A percentile compares a stretch with the other conserved stretches of the same genome.
Evolutionary conservation across 1,140 invertebrate species (phyloP).

Genomic region (Drosophila dunni): DNA sequence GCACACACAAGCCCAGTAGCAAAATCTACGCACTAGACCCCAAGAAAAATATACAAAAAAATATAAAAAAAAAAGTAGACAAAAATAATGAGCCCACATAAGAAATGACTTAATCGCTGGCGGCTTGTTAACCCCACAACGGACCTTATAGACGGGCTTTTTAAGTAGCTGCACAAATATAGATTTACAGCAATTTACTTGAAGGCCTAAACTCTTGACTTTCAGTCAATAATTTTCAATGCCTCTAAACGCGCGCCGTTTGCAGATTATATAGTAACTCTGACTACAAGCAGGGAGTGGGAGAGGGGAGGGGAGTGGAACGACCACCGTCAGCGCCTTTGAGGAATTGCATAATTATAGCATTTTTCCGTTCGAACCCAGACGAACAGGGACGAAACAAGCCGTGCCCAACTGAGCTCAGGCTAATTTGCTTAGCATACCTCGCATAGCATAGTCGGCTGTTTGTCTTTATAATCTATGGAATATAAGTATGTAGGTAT

Average conservation of each 20-base stretch:
- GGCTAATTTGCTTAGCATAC: slow-evolving; percentile 68
- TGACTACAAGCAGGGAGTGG: background rate
- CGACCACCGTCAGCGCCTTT: slow-evolving; percentile 82
- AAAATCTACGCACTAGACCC: slow-evolving; percentile 45
- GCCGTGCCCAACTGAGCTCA: slow-evolving; percentile 33
- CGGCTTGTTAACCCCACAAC: slow-evolving; percentile 75
- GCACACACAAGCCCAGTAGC: slow-evolving; percentile 52
- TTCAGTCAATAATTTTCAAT: slow-evolving; percentile 74
- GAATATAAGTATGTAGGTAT: slow-evolving; percentile 12
- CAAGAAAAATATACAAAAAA: slow-evolving; percentile 2
- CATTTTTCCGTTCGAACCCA: slow-evolving; percentile 52
- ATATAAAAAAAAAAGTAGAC: slow-evolving; percentile 26
- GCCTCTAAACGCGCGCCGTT: slow-evolving; percentile 62
- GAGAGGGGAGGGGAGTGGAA: background rate
- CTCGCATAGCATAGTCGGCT: slow-evolving; percentile 41
- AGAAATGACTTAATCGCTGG: slow-evolving; percentile 82
- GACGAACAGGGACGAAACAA: background rate
- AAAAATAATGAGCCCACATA: slow-evolving; percentile 76
- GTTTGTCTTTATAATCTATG: slow-evolving; percentile 55
- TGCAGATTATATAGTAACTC: slow-evolving; percentile 64
- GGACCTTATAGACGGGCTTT: slow-evolving; percentile 37
- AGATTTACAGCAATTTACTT: slow-evolving; percentile 81
- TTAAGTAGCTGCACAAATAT: slow-evolving; percentile 82
- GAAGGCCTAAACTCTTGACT: slow-evolving; percentile 64
- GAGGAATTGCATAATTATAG: slow-evolving; percentile 84